A percentile compares a stretch with the other conserved stretches of the same genome.
Evolutionary conservation across 1,140 invertebrate genomes (phyloP).

Genomic region (Papilio polytes): DNA sequence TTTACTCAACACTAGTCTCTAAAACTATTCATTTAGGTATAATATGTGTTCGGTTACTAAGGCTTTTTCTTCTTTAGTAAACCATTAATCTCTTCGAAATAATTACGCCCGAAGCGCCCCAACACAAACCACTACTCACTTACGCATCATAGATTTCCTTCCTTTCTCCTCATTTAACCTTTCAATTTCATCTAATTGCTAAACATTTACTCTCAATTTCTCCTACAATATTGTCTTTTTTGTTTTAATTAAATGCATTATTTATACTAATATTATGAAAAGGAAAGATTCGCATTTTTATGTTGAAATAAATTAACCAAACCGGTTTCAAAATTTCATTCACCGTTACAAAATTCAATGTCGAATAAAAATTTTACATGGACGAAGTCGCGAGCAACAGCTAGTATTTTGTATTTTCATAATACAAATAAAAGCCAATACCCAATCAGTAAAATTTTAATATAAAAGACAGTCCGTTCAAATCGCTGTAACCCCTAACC

Average conservation of each 20-base stretch:
- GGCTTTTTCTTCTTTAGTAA: neutral
- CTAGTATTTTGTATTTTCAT: too few relatives aligned
- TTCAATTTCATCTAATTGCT: neutral
- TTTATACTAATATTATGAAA: too few relatives aligned
- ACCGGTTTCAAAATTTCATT: too few relatives aligned
- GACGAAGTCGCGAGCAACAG: too few relatives aligned
- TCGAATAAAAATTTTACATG: too few relatives aligned
- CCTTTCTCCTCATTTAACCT: constrained; percentile 3
- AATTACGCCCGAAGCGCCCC: constrained; percentile 6
- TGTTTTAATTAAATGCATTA: neutral
- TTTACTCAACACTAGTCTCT: neutral
- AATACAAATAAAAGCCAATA: too few relatives aligned
- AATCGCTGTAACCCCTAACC: neutral
- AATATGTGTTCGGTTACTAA: neutral
- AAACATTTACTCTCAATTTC: neutral
- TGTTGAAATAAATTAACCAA: too few relatives aligned
- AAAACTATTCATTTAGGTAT: neutral
- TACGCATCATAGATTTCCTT: constrained; percentile 9
- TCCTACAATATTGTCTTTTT: neutral
- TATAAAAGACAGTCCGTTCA: too few relatives aligned
- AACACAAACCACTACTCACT: constrained; percentile 8
- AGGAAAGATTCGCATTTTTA: too few relatives aligned
- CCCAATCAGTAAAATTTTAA: too few relatives aligned
- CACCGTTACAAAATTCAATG: too few relatives aligned
- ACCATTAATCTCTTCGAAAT: constrained; percentile 11